Evolutionary conservation across 2,888 invertebrate genomes (phyloP), one percentile per base, ranked within the genome.

Genomic region (Sinhomidia bicolor): DNA sequence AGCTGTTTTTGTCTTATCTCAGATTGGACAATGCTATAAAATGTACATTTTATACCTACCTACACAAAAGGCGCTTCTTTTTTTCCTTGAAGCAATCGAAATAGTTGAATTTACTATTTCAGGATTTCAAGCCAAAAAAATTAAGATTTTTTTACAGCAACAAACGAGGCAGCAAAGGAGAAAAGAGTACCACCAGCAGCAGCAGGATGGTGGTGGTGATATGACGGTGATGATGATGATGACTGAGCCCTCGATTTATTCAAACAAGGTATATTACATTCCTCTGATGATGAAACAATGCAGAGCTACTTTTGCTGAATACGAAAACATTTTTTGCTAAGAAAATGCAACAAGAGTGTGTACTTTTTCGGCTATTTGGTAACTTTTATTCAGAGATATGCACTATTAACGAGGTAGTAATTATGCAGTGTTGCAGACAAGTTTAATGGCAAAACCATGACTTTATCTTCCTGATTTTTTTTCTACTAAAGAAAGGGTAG

Each of bases 391-490:
- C 23, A 60, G 23, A 44, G 23, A 60, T 60, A n/a, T 62, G 44
- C 62, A 62, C 62, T 80, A 80, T 62, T 78, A 88, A 76, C 82
- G 36, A 88, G 83, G 23, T 44, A 83, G 88, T 88, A 88, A 88
- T 88, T 88, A 88, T 88, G 88, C 83, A 83, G 68, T 65, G 82
- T 76, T 78, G 81, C 54, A 82, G 78, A 88, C 88, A 88, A 88
- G 83, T 88, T 88, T 88, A 82, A 88, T 88, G 82, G 88, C 78
- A 57, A 88, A 88, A 82, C 88, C 88, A 87, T 81, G 88, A 88
- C 83, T 79, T 83, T 83, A 83, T 88, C 88, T 83, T 83, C 68
- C 78, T 88, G 79, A 88, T 81, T 87, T 80, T 86, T 80, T 68
- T 51, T 85, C 51, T 57, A n/a, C 0, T 14, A 82, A 68, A 82